A percentile compares a stretch with the other conserved stretches of the same genome.
Evolutionary conservation across 2,113 vertebrate species (phyloP).

Genomic region (Psittacus erithacus): DNA sequence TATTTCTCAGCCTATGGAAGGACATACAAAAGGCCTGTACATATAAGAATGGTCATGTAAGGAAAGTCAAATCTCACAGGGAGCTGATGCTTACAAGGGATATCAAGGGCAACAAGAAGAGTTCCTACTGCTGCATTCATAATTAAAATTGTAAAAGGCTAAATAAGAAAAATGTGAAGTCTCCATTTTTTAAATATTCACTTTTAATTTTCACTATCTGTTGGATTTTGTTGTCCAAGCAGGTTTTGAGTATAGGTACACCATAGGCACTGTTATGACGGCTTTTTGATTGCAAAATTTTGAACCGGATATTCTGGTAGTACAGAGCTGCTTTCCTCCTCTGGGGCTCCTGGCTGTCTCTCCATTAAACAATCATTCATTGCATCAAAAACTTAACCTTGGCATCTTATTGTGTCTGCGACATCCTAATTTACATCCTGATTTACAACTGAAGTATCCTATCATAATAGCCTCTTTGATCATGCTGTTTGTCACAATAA

Average conservation of each 20-base stretch:
- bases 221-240: not conserved
- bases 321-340: not conserved
- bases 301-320: not conserved
- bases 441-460: conserved; percentile 21
- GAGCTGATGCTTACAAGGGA: not conserved
- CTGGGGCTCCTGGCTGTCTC: not conserved
- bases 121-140: not conserved
- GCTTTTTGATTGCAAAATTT: not conserved
- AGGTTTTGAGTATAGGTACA: not conserved
- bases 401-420: conserved; percentile 4
- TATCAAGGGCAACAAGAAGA: not conserved
- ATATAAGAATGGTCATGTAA: not conserved
- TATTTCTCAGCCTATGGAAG: not conserved
- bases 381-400: conserved; percentile 43
- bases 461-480: conserved; percentile 21
- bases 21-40: not conserved
- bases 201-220: not conserved
- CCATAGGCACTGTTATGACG: not conserved
- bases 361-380: conserved; percentile 15
- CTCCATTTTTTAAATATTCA: not conserved
- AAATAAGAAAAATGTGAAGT: not conserved
- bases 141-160: not conserved
- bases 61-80: not conserved
- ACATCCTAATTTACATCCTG: conserved; percentile 43
- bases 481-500: conserved; percentile 28